Conservation (phyloP, 1,140 invertebrate genomes). For the Trichonephila clavata region DNA sequence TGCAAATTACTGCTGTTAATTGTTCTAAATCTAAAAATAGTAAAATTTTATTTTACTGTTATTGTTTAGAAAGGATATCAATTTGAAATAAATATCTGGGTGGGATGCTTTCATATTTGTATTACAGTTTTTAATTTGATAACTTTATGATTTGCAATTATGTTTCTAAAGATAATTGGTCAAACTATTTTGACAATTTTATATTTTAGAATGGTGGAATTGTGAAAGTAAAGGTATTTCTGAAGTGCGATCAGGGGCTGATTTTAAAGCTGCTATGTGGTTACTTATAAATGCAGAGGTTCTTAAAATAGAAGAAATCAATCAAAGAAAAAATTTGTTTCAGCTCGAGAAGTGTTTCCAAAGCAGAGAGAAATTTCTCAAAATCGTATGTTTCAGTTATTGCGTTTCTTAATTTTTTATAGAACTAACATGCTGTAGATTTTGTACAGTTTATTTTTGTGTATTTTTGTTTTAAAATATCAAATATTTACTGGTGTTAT, state of each 20-base stretch:
- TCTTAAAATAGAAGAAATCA: conserved; percentile 52
- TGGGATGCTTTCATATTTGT: too few relatives aligned
- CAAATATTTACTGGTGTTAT: background rate
- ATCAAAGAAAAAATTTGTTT: conserved; percentile 23
- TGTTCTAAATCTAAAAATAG: too few relatives aligned
- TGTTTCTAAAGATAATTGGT: too few relatives aligned
- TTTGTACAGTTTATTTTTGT: background rate
- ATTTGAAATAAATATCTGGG: too few relatives aligned
- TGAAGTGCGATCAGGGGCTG: conserved; percentile 29
- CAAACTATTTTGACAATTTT: background rate
- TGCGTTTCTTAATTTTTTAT: background rate
- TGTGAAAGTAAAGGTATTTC: conserved; percentile 38
- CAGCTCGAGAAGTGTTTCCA: background rate
- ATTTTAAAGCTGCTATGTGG: conserved; percentile 57
- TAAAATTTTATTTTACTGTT: too few relatives aligned
- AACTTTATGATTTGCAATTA: too few relatives aligned
- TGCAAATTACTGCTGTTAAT: too few relatives aligned
- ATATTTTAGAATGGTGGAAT: conserved; percentile 60
- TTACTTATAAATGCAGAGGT: conserved; percentile 47
- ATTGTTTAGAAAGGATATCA: too few relatives aligned
- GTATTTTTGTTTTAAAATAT: background rate
- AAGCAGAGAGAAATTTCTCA: conserved; percentile 18
- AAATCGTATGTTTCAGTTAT: conserved; percentile 32
- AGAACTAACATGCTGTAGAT: background rate
- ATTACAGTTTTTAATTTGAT: too few relatives aligned